Base-by-base conservation (phyloP, 92 coral and sea anemone species). In the Palythoa caribaeorum region DNA sequence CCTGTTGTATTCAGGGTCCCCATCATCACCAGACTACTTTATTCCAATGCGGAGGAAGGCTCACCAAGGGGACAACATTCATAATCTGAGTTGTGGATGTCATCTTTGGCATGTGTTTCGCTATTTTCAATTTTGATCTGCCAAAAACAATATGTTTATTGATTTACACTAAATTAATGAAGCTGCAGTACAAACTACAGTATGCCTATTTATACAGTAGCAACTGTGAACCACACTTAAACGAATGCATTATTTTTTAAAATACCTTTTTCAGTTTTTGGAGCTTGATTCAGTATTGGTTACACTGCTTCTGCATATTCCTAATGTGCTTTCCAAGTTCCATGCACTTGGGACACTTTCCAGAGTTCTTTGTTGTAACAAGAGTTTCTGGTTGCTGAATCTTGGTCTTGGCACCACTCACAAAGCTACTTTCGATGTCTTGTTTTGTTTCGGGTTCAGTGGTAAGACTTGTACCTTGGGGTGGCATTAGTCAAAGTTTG, bases 361-460 rank as follows among this genome's bases (percentile, higher is more conserved):
- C 69, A 16, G 69, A 62, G 17, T 62, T 62, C 69, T 62, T 62
- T 62, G 69, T 62, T n/a, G 69, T 62, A 28, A 62, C 69, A 62
- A 28, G 69, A n/a, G 69, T 62, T 62, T 17, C 35, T 62, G 21
- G 69, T 62, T 62, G 35, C 69, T 62, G 35, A 62, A 62, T 62
- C 69, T 21, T 62, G 35, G 17, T 62, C 28, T 62, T 28, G 35
- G 69, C 69, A 9, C 69, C 69, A 28, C 69, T 62, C 66, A 14
- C 66, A 16, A 15, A 54, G 15, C 60, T 54, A 9, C 60, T 9
- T 54, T 54, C 15, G 60, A 15, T 59, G 66, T 59, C 66, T 59
- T 59, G 28, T 59, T 59, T 59, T 59, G 14, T 20, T 59, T 59
- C 28, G 17, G 66, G 21, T 10, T 59, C 66, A 59, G 66, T 7